Evolutionary conservation across 92 coral and sea anemone genomes (phyloP).

Genomic region (Palythoa grandis): DNA sequence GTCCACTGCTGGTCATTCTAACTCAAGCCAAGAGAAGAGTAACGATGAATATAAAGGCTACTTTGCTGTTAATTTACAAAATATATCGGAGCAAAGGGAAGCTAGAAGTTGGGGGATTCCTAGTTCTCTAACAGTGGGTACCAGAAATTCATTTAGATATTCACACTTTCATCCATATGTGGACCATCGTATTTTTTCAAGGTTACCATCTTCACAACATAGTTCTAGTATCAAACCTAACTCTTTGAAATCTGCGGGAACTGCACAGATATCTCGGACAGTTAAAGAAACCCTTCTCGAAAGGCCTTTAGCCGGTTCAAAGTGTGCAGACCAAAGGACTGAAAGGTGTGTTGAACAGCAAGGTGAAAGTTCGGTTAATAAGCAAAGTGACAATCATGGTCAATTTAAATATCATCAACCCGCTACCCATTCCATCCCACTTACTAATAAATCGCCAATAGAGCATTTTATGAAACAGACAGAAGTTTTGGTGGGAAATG

Average conservation of each 20-base stretch:
- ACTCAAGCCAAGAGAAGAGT: not conserved
- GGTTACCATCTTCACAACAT: slow-evolving; percentile 3
- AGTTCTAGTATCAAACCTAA: not conserved
- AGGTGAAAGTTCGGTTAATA: not conserved
- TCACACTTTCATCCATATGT: slow-evolving; percentile 10
- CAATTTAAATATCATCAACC: not conserved
- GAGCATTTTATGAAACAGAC: not conserved
- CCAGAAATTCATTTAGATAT: not conserved
- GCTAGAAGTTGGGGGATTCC: not conserved
- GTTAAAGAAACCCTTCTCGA: not conserved
- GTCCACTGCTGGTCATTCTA: not conserved
- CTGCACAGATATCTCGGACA: not conserved
- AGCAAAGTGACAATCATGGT: not conserved
- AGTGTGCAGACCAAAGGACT: not conserved
- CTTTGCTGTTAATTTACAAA: not conserved
- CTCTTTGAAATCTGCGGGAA: not conserved
- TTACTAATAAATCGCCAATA: not conserved
- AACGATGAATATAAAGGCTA: not conserved
- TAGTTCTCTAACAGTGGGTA: slow-evolving; percentile 6
- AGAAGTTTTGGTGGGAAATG: not conserved
- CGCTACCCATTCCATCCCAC: not conserved
- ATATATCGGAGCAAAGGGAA: not conserved
- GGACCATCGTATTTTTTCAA: not conserved
- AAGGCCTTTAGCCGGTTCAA: slow-evolving; percentile 3
- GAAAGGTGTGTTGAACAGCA: slow-evolving; percentile 3